Evolutionary conservation across 2,797 vertebrate species (phyloP).

Genomic region (Labeo calbasu): DNA sequence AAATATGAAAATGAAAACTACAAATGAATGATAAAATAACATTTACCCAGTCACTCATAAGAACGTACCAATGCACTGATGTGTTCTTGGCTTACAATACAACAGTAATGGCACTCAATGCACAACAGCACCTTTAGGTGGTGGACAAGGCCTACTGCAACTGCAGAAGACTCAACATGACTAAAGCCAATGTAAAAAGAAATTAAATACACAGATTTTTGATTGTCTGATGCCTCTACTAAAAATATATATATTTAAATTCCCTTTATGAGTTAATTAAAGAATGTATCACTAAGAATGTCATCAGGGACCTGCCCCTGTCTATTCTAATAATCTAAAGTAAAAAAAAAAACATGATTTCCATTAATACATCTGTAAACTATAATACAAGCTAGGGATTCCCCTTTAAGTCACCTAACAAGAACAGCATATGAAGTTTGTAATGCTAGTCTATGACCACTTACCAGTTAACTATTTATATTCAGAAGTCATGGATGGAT

Average conservation of each 20-base stretch:
- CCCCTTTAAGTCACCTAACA: background rate
- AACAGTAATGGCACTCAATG: constrained; percentile 11
- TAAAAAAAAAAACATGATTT: background rate
- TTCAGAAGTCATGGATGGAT: constrained; percentile 1
- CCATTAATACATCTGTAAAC: background rate
- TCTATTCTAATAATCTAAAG: background rate
- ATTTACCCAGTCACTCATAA: background rate
- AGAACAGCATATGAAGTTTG: background rate
- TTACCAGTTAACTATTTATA: constrained; percentile 4
- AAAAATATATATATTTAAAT: background rate
- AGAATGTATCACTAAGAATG: background rate
- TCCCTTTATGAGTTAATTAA: background rate
- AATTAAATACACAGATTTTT: background rate
- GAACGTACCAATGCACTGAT: background rate
- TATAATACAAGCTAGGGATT: background rate
- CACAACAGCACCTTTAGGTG: constrained; percentile 29
- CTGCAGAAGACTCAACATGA: background rate
- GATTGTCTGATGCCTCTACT: constrained; percentile 31
- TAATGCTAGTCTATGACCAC: constrained; percentile 20
- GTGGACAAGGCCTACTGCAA: constrained; percentile 26
- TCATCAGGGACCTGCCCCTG: constrained; percentile 32
- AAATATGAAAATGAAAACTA: background rate
- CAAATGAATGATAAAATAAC: constrained; percentile 3
- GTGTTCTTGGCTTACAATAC: constrained; percentile 4
- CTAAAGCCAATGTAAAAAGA: background rate